Evolutionary conservation across 1,140 invertebrate species (phyloP), one percentile per base, ranked within the genome.

Genomic region (Drosophila kikkawai): DNA sequence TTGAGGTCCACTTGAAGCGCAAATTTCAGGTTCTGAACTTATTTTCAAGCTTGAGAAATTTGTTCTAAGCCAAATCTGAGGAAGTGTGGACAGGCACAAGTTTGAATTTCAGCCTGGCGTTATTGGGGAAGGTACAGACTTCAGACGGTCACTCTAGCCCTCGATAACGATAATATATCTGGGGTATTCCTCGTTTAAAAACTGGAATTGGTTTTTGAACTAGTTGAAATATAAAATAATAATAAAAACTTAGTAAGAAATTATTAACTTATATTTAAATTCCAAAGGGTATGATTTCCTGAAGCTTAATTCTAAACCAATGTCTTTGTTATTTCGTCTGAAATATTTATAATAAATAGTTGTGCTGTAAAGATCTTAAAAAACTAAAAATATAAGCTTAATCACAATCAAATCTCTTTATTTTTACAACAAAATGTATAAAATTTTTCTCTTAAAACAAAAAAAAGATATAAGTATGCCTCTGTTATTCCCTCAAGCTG

Each of bases 401-500:
- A 13, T 22, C 7, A 22, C 12, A 47, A 47, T 26, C 19, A 22
- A 47, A 15, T 22, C 7, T 22, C 4, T 37, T 55, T 37, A 13
- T 47, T 60, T 61, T 51, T 11, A 34, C 19, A 61, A 61, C 15
- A 22, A 56, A 55, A 56, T 29, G 3, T 13, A 63, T 17, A 17
- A 7, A n/a, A 34, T 41, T n/a, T 56, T 37, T 29, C 11, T 2
- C 19, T 39, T 29, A 13, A 13, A 2, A 29, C n/a, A 37, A n/a
- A 19, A 22, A 22, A 32, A 47, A 29, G 12, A 15, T 7, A 12
- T 17, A 0, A 3, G 60, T 39, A 82, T 13, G 79, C 34, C 42
- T 19, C n/a, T 0, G 2, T 63, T 47, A 88, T 13, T 78, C 37
- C 41, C 29, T 71, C 7, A 88, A 32, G 17, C 57, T 75, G 4